Base-by-base conservation (phyloP, 2,797 vertebrate genomes). In the Lithobates pipiens region DNA sequence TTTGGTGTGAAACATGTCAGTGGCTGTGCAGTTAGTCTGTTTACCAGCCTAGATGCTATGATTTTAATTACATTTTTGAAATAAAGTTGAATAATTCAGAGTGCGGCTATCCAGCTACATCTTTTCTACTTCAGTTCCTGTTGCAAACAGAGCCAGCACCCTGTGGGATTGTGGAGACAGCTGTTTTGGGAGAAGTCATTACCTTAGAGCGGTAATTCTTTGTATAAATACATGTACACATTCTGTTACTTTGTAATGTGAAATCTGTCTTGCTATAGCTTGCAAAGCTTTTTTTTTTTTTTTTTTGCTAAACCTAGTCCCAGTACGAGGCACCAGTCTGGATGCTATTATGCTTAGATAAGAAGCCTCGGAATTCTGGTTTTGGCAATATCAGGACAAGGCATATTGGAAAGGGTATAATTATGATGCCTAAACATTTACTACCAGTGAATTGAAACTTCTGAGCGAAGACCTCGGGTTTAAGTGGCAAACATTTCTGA, bases 341-440 rank as follows among this genome's bases (percentile, higher is more conserved):
- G 36, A 67, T 78, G 5, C 32, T 68, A 74, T 77, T 85, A 16
- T 88, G 78, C 88, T 89, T 91, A 79, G 87, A 88, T 89, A 90
- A 91, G 88, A 90, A 91, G 90, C 89, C 76, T 0, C 89, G 89
- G 91, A 90, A 92, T 91, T 88, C 86, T 82, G 88, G 88, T 88
- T 89, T 90, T 91, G 90, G 90, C 89, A 89, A 82, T 89, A 85
- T 78, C 85, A 86, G 86, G 86, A 84, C 81, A 10, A 76, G 57
- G 85, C 82, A 86, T 85, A 87, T 88, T 77, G 83, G 69, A 39
- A 88, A 77, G 82, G 16, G 82, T 63, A 68, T 89, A 83, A 89
- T 85, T 89, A 74, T 78, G 80, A 29, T 0, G 27, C 15, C 82
- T 89, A 77, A 79, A 27, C 7, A 87, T 90, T 89, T 84, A 75